Percentiles rank a stretch among this genome's conserved stretches.
phyloP scores from a whole-genome alignment of 2,888 invertebrate species.

The Spisula subtruncata region DNA sequence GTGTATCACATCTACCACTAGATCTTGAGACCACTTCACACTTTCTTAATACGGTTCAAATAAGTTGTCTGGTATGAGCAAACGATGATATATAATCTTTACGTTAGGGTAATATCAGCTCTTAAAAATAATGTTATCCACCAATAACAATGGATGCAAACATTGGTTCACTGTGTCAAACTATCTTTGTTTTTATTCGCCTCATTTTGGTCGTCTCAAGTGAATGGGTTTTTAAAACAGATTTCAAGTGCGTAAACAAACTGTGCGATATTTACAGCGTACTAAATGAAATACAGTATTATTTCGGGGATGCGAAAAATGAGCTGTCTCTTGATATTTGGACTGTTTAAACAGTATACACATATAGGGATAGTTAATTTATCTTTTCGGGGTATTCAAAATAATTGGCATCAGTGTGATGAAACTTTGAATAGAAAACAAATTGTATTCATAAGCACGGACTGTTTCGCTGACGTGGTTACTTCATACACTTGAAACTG shows the following conservation, averaged over 20 bases:
- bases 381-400: constrained; percentile 2
- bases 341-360: not conserved
- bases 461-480: not conserved
- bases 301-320: not conserved
- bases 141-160: constrained; percentile 26
- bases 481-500: not conserved
- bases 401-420: constrained; percentile 11
- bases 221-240: constrained; percentile 38
- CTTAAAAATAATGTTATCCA: no score
- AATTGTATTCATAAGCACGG: not conserved
- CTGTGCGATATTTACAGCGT: not conserved
- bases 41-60: constrained; percentile 55
- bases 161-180: not conserved
- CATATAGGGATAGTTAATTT: constrained; percentile 18
- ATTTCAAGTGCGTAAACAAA: constrained; percentile 17
- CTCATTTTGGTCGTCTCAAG: constrained; percentile 44
- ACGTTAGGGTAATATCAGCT: constrained; percentile 25
- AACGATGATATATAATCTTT: constrained; percentile 40
- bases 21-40: constrained; percentile 53
- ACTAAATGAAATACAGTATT: not conserved
- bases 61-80: constrained; percentile 39
- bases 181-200: constrained; percentile 38
- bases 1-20: constrained; percentile 35
- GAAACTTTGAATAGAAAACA: constrained; percentile 1
- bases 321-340: not conserved